Conservation (phyloP, 1,140 invertebrate species). For the Ostrea denselamellosa region DNA sequence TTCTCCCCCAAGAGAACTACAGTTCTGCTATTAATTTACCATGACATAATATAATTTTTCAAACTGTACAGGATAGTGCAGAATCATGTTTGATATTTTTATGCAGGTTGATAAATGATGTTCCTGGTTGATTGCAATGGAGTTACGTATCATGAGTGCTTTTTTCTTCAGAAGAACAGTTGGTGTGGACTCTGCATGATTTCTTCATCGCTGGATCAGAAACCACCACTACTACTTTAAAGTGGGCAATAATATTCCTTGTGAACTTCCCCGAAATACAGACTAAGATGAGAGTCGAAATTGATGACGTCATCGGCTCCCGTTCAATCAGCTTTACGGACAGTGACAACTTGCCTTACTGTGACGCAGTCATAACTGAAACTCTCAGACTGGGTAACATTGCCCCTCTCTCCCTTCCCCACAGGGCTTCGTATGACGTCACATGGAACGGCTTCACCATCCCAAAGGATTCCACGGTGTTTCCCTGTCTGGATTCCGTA, state of each 20-base stretch:
- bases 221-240: conserved; percentile 34
- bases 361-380: conserved; percentile 49
- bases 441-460: conserved; percentile 39
- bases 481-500: conserved; percentile 39
- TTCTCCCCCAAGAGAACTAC: too few relatives aligned
- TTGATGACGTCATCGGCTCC: conserved; percentile 27
- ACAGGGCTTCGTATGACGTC: conserved; percentile 44
- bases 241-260: conserved; percentile 34
- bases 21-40: too few relatives aligned
- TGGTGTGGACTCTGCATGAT: conserved; percentile 26
- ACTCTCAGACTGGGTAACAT: conserved; percentile 48
- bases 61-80: too few relatives aligned
- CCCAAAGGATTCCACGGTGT: conserved; percentile 49
- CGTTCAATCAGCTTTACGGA: not conserved
- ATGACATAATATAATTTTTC: too few relatives aligned
- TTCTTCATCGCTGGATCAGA: conserved; percentile 45
- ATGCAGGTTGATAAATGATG: too few relatives aligned
- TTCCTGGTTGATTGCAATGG: too few relatives aligned
- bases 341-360: conserved; percentile 44
- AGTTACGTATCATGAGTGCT: not conserved
- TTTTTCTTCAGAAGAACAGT: conserved; percentile 39
- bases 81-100: too few relatives aligned
- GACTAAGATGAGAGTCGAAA: conserved; percentile 40
- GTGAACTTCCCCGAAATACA: conserved; percentile 33
- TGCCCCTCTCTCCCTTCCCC: conserved; percentile 38